Evolutionary conservation across 1,140 invertebrate genomes (phyloP), one percentile per base, ranked within the genome.

Genomic region (Hyles vespertilio): DNA sequence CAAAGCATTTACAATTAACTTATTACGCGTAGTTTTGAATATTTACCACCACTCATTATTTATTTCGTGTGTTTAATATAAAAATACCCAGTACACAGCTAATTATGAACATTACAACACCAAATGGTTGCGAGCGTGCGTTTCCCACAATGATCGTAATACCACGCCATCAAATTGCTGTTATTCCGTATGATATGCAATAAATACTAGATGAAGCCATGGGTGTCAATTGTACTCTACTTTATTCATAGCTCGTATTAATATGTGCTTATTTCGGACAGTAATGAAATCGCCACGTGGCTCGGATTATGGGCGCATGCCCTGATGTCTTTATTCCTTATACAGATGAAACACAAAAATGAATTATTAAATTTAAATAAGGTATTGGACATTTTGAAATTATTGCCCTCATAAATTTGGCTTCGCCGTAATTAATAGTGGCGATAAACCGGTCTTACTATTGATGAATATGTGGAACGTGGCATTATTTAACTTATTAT

Each of bases 181-280:
- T 78, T 79, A 84, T 79, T 79, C 65, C 50, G 58, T 80, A 69
- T 77, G 76, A 82, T 81, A 72, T 72, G 76, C 69, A 78, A 80
- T 87, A 84, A 86, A 87, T 87, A 85, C 79, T 83, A 81, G 73
- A 87, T 85, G 83, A 81, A 79, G 69, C 76, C 62, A 67, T 77
- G 65, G 61, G 71, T 79, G 78, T 75, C 78, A 75, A 81, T 84
- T 82, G 79, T 76, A 74, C 74, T 70, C 73, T 70, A 65, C 52
- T 60, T 68, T 61, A 72, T 75, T 73, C 63, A 63, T 70, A 67
- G 72, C 56, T 66, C 52, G 67, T 65, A 81, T 83, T 84, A 87
- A 79, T 87, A 84, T 72, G 76, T 77, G 68, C 79, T 88, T 77
- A 88, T 86, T 86, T 81, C 76, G 65, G 54, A 44, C 67, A 64